These are phyloP conservation scores for Falco naumanni DNA, from an alignment of 2,797 vertebrate species.

Conservation along the genomic window DNA sequence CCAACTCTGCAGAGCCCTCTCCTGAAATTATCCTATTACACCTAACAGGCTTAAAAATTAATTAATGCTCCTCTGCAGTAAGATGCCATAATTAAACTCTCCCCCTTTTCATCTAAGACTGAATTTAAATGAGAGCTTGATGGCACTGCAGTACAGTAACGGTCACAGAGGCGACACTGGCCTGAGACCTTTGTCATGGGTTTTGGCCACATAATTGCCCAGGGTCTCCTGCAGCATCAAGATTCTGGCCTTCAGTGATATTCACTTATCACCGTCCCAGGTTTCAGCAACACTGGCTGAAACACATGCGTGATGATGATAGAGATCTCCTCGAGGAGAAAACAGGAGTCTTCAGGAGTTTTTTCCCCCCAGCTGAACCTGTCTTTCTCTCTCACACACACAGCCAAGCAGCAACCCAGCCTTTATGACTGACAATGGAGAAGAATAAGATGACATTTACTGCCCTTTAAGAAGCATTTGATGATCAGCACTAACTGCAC, in stretches of 20 bases:
- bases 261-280: not conserved
- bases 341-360: not conserved
- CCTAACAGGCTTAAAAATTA: not conserved
- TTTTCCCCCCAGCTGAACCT: not conserved
- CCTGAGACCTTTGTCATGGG: not conserved
- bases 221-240: not conserved
- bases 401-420: rapidly evolving
- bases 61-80: not conserved
- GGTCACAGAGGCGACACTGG: not conserved
- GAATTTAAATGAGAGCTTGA: slow-evolving; percentile 20
- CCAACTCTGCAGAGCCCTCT: rapidly evolving
- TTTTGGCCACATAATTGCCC: not conserved
- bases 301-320: not conserved
- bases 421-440: not conserved
- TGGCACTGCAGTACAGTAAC: not conserved
- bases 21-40: slow-evolving; percentile 18
- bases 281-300: not conserved
- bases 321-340: not conserved
- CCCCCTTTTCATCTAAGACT: not conserved
- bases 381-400: not conserved
- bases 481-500: not conserved
- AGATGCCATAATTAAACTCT: slow-evolving; percentile 8
- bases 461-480: not conserved
- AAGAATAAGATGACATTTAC: slow-evolving; percentile 12
- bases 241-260: not conserved